Evolutionary conservation across 2,888 invertebrate genomes (phyloP).

Genomic region (Hypsopygia costalis): DNA sequence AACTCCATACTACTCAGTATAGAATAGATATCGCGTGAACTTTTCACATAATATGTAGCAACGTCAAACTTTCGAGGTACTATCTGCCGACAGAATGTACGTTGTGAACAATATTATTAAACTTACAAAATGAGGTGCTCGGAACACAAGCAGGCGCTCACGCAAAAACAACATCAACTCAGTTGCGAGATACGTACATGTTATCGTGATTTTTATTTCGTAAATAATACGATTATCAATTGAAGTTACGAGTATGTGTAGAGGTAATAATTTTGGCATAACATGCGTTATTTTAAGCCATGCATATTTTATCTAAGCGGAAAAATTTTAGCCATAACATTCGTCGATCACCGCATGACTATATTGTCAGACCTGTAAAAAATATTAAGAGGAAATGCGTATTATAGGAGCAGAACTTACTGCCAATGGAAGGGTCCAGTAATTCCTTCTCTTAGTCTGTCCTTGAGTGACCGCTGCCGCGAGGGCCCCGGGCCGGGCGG

Average conservation of each 20-base stretch:
- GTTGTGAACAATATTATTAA: slow-evolving; percentile 15
- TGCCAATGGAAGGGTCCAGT: slow-evolving; percentile 90
- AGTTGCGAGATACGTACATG: slow-evolving; percentile 11
- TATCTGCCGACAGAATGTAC: slow-evolving; percentile 11
- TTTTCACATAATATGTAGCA: slow-evolving; percentile 11
- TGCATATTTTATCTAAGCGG: slow-evolving; percentile 9
- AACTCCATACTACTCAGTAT: too few species aligned
- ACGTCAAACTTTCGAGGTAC: slow-evolving; percentile 10
- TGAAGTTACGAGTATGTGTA: neutral
- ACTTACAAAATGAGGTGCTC: slow-evolving; percentile 15
- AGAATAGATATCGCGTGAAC: slow-evolving; percentile 11
- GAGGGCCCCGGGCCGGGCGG: slow-evolving; percentile 81
- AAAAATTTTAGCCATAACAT: neutral
- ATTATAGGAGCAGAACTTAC: slow-evolving; percentile 77
- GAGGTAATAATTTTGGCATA: neutral
- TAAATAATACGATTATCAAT: neutral
- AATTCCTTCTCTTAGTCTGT: slow-evolving; percentile 89
- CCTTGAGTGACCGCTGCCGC: slow-evolving; percentile 88
- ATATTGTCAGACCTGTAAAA: neutral
- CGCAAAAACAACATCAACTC: slow-evolving; percentile 20
- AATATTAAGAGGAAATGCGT: slow-evolving; percentile 3
- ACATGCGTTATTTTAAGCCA: slow-evolving; percentile 10
- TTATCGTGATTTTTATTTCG: neutral
- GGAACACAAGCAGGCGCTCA: slow-evolving; percentile 12
- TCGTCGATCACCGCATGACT: neutral